Conservation (phyloP, 1,140 invertebrate species). For the Sminthurides bifidus region DNA sequence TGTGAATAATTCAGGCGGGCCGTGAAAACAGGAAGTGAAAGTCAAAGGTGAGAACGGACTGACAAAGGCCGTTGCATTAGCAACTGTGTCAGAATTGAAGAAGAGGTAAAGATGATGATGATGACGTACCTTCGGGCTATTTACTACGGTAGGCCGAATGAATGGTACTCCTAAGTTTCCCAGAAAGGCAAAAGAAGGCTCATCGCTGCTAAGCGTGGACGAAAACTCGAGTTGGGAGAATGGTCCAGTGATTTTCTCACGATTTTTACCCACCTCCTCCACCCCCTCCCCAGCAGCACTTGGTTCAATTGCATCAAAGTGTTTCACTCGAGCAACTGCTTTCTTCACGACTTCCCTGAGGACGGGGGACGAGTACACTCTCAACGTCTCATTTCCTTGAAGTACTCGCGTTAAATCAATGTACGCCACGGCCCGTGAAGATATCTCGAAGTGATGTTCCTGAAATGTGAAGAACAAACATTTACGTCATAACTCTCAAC, state of each 20-base stretch:
- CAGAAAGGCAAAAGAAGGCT: slow-evolving; percentile 31
- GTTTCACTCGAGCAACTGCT: slow-evolving; percentile 23
- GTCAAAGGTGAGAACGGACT: not conserved
- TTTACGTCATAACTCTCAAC: not conserved
- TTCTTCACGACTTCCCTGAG: slow-evolving; percentile 27
- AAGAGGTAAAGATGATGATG: not conserved
- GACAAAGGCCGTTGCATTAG: no score
- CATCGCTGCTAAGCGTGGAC: slow-evolving; percentile 22
- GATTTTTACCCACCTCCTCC: not conserved
- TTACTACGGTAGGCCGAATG: slow-evolving; percentile 22
- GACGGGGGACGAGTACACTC: slow-evolving; percentile 35
- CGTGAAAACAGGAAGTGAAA: not conserved
- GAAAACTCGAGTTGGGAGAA: slow-evolving; percentile 12
- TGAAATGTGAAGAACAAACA: slow-evolving; percentile 1
- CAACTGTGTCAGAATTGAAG: no score
- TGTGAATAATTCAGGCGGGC: no score
- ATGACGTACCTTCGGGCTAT: slow-evolving; percentile 25
- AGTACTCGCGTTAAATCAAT: slow-evolving; percentile 27
- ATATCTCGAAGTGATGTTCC: slow-evolving; percentile 30
- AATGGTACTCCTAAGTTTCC: slow-evolving; percentile 31
- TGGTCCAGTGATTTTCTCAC: not conserved
- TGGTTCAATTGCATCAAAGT: slow-evolving; percentile 6
- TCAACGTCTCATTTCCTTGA: slow-evolving; percentile 27
- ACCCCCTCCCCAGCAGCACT: slow-evolving; percentile 10
- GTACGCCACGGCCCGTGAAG: slow-evolving; percentile 26